A percentile compares a stretch with the other conserved stretches of the same genome.
phyloP scores from a whole-genome alignment of 2,113 vertebrate species.

The Neofelis nebulosa region DNA sequence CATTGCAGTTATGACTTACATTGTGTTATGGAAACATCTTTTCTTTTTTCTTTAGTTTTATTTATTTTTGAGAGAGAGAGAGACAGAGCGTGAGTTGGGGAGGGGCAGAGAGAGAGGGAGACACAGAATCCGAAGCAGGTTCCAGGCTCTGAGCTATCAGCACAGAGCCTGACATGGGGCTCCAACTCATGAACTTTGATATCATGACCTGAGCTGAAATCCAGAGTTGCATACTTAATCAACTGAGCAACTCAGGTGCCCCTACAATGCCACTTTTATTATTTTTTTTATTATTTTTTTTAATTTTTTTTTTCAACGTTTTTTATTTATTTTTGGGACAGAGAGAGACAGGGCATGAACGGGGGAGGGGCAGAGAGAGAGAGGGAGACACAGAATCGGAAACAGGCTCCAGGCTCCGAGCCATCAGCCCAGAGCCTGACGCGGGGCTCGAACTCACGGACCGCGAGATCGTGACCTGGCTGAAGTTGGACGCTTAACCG shows the following conservation, averaged over 20 bases:
- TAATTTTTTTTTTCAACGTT: too few species aligned
- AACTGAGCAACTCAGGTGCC: background rate
- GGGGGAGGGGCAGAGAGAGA: too few species aligned
- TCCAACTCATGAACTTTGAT: background rate
- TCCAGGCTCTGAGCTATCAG: background rate
- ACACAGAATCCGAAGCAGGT: background rate
- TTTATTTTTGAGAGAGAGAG: background rate
- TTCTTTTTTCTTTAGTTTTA: background rate
- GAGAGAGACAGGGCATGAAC: too few species aligned
- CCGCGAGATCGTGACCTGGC: too few species aligned
- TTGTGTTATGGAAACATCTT: background rate
- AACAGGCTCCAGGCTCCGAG: too few species aligned
- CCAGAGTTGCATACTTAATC: background rate
- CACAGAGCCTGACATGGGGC: background rate
- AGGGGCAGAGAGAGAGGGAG: background rate
- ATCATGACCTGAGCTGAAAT: background rate
- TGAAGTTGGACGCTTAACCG: too few species aligned
- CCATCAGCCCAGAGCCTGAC: too few species aligned
- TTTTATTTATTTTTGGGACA: too few species aligned
- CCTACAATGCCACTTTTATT: constrained; percentile 84
- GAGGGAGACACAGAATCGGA: too few species aligned
- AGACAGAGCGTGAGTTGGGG: background rate
- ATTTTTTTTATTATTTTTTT: too few species aligned
- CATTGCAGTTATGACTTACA: background rate
- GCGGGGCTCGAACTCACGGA: too few species aligned